phyloP scores from a whole-genome alignment of 2,888 invertebrate species.

The Catocala sponsa region DNA sequence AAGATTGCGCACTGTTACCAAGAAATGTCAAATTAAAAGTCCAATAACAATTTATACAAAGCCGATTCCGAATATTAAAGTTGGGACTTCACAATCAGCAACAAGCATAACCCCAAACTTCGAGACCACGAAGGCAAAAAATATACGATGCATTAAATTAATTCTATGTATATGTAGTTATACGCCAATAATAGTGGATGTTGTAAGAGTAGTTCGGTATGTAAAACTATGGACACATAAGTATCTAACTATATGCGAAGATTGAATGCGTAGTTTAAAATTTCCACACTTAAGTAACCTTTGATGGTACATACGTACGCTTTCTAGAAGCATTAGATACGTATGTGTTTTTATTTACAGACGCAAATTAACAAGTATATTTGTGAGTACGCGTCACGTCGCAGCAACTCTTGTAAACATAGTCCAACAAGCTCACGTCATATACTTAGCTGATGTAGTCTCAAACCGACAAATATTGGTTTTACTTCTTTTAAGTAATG shows the following conservation, averaged over 20 bases:
- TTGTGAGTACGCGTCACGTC: slow-evolving; percentile 21
- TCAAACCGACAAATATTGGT: slow-evolving; percentile 36
- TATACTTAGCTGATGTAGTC: slow-evolving; percentile 5
- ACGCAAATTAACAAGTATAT: slow-evolving; percentile 25
- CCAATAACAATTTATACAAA: too few relatives aligned
- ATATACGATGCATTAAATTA: too few relatives aligned
- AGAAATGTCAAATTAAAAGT: too few relatives aligned
- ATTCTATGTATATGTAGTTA: too few relatives aligned
- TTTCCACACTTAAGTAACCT: slow-evolving; percentile 30
- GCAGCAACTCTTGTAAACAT: slow-evolving; percentile 39
- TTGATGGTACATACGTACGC: slow-evolving; percentile 32
- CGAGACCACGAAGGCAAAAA: too few relatives aligned
- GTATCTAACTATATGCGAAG: too few relatives aligned
- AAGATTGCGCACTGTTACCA: too few relatives aligned
- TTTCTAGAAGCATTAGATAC: slow-evolving; percentile 41
- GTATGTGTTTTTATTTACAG: slow-evolving; percentile 22
- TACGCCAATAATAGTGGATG: too few relatives aligned
- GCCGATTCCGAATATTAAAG: too few relatives aligned
- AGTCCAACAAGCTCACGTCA: slow-evolving; percentile 25
- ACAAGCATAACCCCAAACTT: too few relatives aligned
- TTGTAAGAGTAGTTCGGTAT: too few relatives aligned
- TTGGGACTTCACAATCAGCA: too few relatives aligned
- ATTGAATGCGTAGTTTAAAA: not conserved
- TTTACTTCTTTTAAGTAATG: slow-evolving; percentile 19
- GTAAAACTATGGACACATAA: not conserved